Base-by-base conservation (phyloP, 2,888 invertebrate species). In the Eueremaeus valkanovi region DNA sequence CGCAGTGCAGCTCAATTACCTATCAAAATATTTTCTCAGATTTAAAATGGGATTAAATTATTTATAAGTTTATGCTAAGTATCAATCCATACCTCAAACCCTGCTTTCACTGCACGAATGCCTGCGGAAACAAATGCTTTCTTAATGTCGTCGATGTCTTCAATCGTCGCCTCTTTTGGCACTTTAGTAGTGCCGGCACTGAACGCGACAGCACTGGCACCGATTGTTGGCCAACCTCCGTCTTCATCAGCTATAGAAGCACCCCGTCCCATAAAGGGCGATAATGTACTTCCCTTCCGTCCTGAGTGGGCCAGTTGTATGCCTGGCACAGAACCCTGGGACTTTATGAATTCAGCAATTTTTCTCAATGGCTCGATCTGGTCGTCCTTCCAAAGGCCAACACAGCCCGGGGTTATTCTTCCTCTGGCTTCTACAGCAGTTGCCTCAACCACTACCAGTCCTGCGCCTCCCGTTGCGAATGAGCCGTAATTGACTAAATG, bases 1-100 rank as follows among this genome's bases (percentile, higher is more conserved):
- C 73, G 49, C 45, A 72, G n/a, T 72, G 73, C n/a, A 72, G 27
- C 16, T 72, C 73, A 36, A 72, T 72, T 11, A 72, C 36, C 68
- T 68, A n/a, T n/a, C n/a, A n/a, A n/a, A n/a, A n/a, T n/a, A n/a
- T n/a, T n/a, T n/a, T n/a, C n/a, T n/a, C n/a, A n/a, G n/a, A 8
- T 8, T 8, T 36, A 8, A 36, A 36, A 36, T 11, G 11, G 6
- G 11, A 36, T 8, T 49, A 9, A 49, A 49, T 49, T 49, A 11
- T 49, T 9, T 11, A 49, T n/a, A 49, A n/a, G 3, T 9, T 49
- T 9, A n/a, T 49, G 16, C 16, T 49, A 11, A 6, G 3, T 1
- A 36, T 36, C 31, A 31, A 68, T 36, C 6, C 11, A 24, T 40
- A 68, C 58, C 73, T 73, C 33, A 42, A 73, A 73, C 0, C 73